Evolutionary conservation across 2,113 vertebrate species (phyloP), one percentile per base, ranked within the genome.

Genomic region (Felis catus): DNA sequence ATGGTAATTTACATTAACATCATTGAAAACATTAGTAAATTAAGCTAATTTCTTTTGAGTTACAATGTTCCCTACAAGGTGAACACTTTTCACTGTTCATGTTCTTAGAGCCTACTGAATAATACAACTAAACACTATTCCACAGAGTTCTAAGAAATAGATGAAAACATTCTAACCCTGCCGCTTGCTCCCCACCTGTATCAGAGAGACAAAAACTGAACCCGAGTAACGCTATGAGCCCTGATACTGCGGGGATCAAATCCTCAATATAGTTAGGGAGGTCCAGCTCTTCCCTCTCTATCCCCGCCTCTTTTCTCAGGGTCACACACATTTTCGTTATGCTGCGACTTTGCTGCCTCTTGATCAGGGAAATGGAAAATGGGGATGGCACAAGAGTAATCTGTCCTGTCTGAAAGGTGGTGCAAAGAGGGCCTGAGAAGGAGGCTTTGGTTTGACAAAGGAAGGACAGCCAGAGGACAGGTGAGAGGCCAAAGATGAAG

Each of bases 11-110:
- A 95, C 93, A 95, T 83, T 51, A 89, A 82, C 31, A 83, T 4
- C 33, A 73, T 7, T 39, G 63, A 74, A 89, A 96, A 84, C 14
- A 63, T 51, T 76, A 89, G 74, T 78, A 91, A 66, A 91, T 53
- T 48, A 82, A 66, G 51, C 76, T 79, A 53, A 87, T 95, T 89
- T 95, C 58, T 85, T 84, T n/a, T 31, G 76, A 94, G 84, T 92
- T 94, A 68, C 3, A 96, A 48, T 31, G 45, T 5, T 81, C 61
- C 33, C 58, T 71, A 39, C 58, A 97, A 80, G 95, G 31, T 51
- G 76, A 76, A 70, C 1, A 23, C 31, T 68, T 89, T 51, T 65
- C 79, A 79, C 55, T 85, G 76, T 81, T 58, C 65, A 53, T 25
- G 9, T 3, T 93, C 41, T 82, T 92, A 31, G 16, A 53, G 53